phyloP scores from a whole-genome alignment of 2,797 vertebrate species.

The Zalophus californianus region DNA sequence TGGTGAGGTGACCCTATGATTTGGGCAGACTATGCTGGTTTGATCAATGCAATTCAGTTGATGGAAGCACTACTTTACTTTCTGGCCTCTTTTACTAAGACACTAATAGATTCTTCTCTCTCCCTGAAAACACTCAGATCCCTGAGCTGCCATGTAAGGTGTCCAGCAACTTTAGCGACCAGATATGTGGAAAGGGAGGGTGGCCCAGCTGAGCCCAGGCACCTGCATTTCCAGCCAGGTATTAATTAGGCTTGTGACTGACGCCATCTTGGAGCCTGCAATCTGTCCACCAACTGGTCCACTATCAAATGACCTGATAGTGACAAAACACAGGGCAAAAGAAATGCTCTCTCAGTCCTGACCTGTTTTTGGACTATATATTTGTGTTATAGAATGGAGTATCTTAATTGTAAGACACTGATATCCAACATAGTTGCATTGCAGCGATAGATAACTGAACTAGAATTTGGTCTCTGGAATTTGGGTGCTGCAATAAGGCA shows the following conservation, averaged over 20 bases:
- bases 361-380: no score
- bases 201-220: background rate
- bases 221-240: background rate
- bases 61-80: background rate
- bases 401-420: background rate
- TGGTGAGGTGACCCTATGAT: background rate
- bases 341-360: background rate
- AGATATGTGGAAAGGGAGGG: background rate
- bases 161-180: background rate
- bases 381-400: background rate
- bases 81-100: background rate
- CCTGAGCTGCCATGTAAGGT: background rate
- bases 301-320: background rate
- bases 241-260: background rate
- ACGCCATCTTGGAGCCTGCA: accelerated
- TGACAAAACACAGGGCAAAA: background rate
- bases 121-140: background rate
- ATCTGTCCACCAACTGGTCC: no score
- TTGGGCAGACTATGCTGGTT: background rate
- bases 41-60: background rate
- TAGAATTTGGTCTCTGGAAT: background rate
- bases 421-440: background rate
- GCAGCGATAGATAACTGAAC: background rate
- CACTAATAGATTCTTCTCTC: accelerated
- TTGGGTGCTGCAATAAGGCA: background rate